Percentiles rank a stretch among this genome's conserved stretches.
These are phyloP conservation scores for Aphaenogaster rudis DNA, from an alignment of 1,140 invertebrate species.

Conservation along the genomic window DNA sequence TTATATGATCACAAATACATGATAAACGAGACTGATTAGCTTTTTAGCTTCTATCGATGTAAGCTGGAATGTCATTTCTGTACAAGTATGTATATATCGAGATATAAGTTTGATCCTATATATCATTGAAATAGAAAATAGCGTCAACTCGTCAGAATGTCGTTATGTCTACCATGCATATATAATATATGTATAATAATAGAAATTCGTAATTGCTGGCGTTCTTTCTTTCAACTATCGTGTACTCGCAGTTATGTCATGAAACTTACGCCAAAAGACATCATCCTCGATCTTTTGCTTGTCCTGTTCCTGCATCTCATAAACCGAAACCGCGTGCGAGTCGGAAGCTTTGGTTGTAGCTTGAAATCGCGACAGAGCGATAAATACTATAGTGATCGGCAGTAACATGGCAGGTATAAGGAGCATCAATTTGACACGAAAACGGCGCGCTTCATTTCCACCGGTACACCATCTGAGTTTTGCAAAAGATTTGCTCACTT, in stretches of 20 bases:
- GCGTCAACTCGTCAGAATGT: background rate
- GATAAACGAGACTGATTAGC: background rate
- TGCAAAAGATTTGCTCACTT: slow-evolving; percentile 8
- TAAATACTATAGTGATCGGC: slow-evolving; percentile 82
- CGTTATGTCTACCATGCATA: background rate
- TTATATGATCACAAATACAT: background rate
- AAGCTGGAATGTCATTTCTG: background rate
- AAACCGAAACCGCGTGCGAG: slow-evolving; percentile 53
- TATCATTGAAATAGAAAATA: background rate
- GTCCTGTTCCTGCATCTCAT: slow-evolving; percentile 55
- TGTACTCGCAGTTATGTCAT: background rate
- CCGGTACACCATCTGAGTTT: slow-evolving; percentile 82
- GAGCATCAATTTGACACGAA: slow-evolving; percentile 82
- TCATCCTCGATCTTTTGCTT: slow-evolving; percentile 45
- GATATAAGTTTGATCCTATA: background rate
- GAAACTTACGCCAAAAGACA: slow-evolving; percentile 65
- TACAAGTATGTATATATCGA: background rate
- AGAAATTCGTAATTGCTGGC: background rate
- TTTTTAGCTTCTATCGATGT: background rate
- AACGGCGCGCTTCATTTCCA: slow-evolving; percentile 81
- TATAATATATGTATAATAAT: background rate
- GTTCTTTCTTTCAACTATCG: background rate
- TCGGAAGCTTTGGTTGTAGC: slow-evolving; percentile 53
- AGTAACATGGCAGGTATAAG: slow-evolving; percentile 82
- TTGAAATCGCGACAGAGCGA: slow-evolving; percentile 81